Base-by-base conservation (phyloP, 2,888 invertebrate genomes). In the Phymatocera aterrima region DNA sequence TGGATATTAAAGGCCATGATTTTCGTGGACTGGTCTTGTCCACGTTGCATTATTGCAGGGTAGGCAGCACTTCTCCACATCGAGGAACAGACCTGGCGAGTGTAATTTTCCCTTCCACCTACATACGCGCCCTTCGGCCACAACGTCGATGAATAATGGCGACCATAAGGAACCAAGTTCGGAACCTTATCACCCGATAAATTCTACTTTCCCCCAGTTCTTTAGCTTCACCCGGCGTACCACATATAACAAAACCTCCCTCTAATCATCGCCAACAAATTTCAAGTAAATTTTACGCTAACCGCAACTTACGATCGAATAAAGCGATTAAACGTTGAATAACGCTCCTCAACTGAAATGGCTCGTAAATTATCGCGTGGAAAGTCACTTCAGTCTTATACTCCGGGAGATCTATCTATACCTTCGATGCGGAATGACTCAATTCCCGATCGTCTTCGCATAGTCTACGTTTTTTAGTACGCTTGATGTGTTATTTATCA, bases 301-400 rank as follows among this genome's bases (percentile, higher is more conserved):
- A 88, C 85, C 83, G 88, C 88, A 85, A 88, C 88, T 88, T 88
- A 88, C 86, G 88, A 87, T 87, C 88, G 85, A 88, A 88, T 88
- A 88, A 88, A 87, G 86, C 84, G 86, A 88, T 87, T 85, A 85
- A 83, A 82, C 78, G 78, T 64, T 64, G 37, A 64, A 64, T 57
- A 37, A 57, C 28, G 15, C 15, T 4, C 28, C 12, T 28, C 57
- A 57, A 28, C 12, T 24, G 15, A 28, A 57, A 57, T 57, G n/a
- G n/a, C n/a, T n/a, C n/a, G n/a, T n/a, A n/a, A n/a, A n/a, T n/a
- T n/a, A n/a, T n/a, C n/a, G n/a, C n/a, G n/a, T n/a, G n/a, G n/a
- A n/a, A n/a, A n/a, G n/a, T n/a, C n/a, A n/a, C n/a, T n/a, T n/a
- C n/a, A n/a, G n/a, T n/a, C n/a, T n/a, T n/a, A n/a, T n/a, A n/a